phyloP scores from a whole-genome alignment of 1,140 invertebrate genomes.

The Panonychus citri region DNA sequence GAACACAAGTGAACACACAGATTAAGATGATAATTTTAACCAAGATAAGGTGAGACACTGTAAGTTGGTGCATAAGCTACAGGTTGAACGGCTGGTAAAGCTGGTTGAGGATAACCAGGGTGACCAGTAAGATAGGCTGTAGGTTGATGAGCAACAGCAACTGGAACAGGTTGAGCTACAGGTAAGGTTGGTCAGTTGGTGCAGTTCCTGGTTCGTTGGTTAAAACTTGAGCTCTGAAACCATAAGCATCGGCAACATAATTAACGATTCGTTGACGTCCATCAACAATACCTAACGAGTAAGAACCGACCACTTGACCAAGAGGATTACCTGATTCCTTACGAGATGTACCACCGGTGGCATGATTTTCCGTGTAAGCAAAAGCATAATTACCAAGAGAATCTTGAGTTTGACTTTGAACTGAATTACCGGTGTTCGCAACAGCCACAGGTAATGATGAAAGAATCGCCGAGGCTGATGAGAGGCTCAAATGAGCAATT shows the following conservation, averaged over 20 bases:
- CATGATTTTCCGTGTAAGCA: conserved; percentile 8
- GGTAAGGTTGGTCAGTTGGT: conserved; percentile 1
- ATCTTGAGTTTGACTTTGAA: not conserved
- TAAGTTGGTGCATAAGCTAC: no score
- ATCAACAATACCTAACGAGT: conserved; percentile 11
- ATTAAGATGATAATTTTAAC: no score
- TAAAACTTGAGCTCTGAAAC: conserved; percentile 8
- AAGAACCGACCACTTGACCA: conserved; percentile 13
- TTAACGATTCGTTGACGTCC: conserved; percentile 11
- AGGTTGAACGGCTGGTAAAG: no score
- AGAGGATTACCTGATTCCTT: conserved; percentile 12
- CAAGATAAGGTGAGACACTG: no score
- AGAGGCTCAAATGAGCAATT: no score
- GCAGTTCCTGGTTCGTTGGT: conserved; percentile 13
- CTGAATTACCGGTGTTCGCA: not conserved
- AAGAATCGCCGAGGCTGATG: no score
- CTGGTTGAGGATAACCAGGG: no score
- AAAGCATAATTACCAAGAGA: not conserved
- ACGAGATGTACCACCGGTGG: conserved; percentile 18
- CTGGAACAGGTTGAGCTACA: not conserved
- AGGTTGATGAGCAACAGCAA: no score
- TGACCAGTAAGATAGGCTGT: no score
- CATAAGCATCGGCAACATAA: conserved; percentile 12
- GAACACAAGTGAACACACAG: no score
- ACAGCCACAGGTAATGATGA: not conserved